Evolutionary conservation across 2,113 vertebrate species (phyloP).

Genomic region (Zapus hudsonius): DNA sequence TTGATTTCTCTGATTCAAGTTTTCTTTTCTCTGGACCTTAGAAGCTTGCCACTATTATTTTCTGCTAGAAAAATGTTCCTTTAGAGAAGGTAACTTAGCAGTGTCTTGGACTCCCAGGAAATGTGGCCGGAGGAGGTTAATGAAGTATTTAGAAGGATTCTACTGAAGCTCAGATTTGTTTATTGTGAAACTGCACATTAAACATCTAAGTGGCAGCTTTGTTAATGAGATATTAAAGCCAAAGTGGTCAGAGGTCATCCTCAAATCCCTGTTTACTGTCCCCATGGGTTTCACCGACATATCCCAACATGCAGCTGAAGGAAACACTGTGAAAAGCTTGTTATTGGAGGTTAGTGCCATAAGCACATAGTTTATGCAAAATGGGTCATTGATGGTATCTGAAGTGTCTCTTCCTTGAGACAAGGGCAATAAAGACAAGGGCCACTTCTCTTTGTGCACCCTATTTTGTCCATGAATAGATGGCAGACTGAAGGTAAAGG

Average conservation of each 20-base stretch:
- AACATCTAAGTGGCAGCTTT: constrained; percentile 55
- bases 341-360: constrained; percentile 18
- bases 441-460: neutral
- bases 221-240: constrained; percentile 52
- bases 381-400: neutral
- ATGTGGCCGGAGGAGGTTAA: neutral
- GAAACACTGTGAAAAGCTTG: neutral
- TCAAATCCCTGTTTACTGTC: constrained; percentile 25
- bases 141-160: constrained; percentile 61
- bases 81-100: constrained; percentile 56
- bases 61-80: constrained; percentile 65
- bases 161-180: constrained; percentile 47
- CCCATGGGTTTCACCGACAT: neutral
- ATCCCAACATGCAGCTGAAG: neutral
- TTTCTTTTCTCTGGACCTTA: constrained; percentile 69
- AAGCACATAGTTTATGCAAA: constrained; percentile 28
- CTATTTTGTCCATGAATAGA: neutral
- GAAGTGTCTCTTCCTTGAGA: neutral
- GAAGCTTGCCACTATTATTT: constrained; percentile 62
- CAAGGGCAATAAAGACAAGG: neutral
- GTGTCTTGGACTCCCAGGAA: constrained; percentile 1
- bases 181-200: constrained; percentile 56
- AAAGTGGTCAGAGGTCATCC: constrained; percentile 23
- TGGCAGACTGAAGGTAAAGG: neutral
- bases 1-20: constrained; percentile 69